Base-by-base conservation (phyloP, 2,113 vertebrate species). In the Puntigrus tetrazona region DNA sequence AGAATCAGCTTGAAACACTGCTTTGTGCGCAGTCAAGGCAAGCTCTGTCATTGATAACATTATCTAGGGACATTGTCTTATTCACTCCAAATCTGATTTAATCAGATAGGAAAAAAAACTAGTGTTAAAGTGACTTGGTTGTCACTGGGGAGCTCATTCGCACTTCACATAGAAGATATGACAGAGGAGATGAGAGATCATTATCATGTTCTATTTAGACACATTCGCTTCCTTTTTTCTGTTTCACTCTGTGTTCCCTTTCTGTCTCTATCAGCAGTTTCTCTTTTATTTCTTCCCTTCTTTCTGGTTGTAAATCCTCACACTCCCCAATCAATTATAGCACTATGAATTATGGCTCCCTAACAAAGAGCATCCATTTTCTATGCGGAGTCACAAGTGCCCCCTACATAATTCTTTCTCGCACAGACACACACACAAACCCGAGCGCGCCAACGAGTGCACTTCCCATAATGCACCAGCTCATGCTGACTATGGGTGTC, bases 281-380 rank as follows among this genome's bases (percentile, higher is more conserved):
- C 27, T 84, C n/a, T 72, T 63, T 77, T 41, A 76, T 69, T 41
- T 47, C 50, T 61, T 77, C 47, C 16, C 9, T 77, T 38, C 43
- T 69, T 50, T 57, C 20, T 34, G 16, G 65, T 73, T 78, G 45
- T 74, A 83, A 75, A 57, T 79, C 43, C 36, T 84, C 34, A 67
- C 45, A 67, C 84, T 84, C 25, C 65, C 63, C 61, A 52, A 82
- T 79, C 57, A 83, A 85, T 88, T 88, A 85, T 52, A 80, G 5
- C 67, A 69, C n/a, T 25, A 72, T 86, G 70, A 79, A 52, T 79
- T 81, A 85, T 83, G 34, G 7, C 78, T 78, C 13, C 31, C 34
- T 80, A 84, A 65, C 61, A 85, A 73, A 84, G 78, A 78, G 74
- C 85, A 87, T 85, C 88, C 79, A 88, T 86, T 87, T 80, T 86